phyloP scores from a whole-genome alignment of 1,140 invertebrate genomes.

The Paralvinella palmiformis region DNA sequence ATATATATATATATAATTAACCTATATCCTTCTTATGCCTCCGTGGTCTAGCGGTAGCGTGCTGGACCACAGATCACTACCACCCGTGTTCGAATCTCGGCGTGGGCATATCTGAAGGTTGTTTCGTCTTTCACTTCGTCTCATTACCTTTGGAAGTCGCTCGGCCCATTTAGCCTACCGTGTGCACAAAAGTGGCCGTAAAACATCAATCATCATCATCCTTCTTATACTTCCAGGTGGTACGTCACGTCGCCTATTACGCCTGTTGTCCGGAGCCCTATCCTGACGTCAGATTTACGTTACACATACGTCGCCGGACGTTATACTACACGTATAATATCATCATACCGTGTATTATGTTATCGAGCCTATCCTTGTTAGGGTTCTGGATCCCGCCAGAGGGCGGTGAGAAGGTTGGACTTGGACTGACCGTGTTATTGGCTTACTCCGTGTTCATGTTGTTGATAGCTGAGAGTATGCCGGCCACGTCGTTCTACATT shows the following conservation, averaged over 20 bases:
- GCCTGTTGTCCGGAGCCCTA: conserved; percentile 53
- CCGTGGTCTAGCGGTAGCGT: no score
- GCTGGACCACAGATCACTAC: no score
- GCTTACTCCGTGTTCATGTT: conserved; percentile 50
- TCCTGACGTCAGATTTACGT: conserved; percentile 55
- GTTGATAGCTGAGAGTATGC: conserved; percentile 49
- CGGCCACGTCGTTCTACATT: conserved; percentile 46
- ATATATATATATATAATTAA: no score
- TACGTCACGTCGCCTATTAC: conserved; percentile 37
- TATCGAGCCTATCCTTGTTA: conserved; percentile 24
- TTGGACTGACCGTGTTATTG: conserved; percentile 46
- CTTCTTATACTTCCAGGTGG: no score
- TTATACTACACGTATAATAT: conserved; percentile 36
- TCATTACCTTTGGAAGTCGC: no score
- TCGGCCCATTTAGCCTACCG: no score
- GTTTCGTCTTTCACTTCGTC: no score
- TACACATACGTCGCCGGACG: conserved; percentile 39
- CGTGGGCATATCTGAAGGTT: no score
- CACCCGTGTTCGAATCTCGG: no score
- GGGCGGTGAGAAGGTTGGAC: conserved; percentile 89
- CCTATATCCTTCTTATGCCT: no score
- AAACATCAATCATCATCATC: no score
- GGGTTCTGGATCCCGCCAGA: conserved; percentile 30
- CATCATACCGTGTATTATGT: conserved; percentile 27
- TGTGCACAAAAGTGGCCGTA: no score